Evolutionary conservation across 2,113 vertebrate species (phyloP), one percentile per base, ranked within the genome.

Genomic region (Hipposideros armiger): DNA sequence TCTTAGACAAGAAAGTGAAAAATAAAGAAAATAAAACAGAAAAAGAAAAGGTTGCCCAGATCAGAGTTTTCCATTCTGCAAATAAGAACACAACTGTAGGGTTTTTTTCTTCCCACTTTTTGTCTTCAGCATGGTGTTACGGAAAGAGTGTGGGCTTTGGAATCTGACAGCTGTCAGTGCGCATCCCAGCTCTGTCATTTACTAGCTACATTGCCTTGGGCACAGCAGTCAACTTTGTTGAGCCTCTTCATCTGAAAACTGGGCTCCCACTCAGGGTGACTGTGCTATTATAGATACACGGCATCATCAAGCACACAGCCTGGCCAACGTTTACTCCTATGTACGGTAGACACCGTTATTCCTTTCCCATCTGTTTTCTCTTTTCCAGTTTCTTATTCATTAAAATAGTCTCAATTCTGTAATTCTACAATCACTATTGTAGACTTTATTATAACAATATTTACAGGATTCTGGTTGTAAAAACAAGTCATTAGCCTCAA

Each of bases 1-100:
- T 83, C 56, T 85, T 83, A 58, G 28, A 73, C 22, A 54, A 90
- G 69, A 86, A 84, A 89, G n/a, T 73, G 47, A 40, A 92, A 92
- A 16, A 66, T 20, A 64, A 60, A 91, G 52, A 91, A 90, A 93
- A 91, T 20, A 50, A 80, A 89, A 88, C 4, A 67, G 22, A 58
- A 69, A 83, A 86, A 78, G 47, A 14, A 64, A 91, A 78, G 11
- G 26, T 60, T 67, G 20, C 32, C 66, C 24, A 66, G 36, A 74
- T 64, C 11, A 70, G 40, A 81, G 8, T 80, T 93, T 93, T 80
- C 76, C 52, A 76, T 52, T 24, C 72, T 84, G 22, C n/a, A 95
- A 95, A 47, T 70, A 95, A 90, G 78, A 92, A 86, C 50, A 67
- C 36, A 36, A 36, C 36, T 36, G 36, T 36, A 36, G 36, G 36